Conservation (phyloP, 2,888 invertebrate species). For the Drosophila meridiana region DNA sequence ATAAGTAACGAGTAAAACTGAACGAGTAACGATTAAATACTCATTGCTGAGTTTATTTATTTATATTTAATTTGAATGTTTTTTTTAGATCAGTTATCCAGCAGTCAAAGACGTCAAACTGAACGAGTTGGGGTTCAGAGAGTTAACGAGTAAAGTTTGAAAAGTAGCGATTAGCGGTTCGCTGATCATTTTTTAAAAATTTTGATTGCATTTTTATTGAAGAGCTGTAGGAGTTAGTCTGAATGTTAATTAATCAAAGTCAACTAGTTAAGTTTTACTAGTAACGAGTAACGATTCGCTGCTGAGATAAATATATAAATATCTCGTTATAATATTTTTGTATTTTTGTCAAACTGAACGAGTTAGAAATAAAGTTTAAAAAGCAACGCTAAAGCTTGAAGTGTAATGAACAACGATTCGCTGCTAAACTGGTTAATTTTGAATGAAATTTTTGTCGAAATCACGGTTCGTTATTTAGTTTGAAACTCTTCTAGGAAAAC, state of each 20-base stretch:
- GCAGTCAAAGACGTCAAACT: neutral
- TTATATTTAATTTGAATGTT: neutral
- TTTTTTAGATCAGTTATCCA: too few relatives aligned
- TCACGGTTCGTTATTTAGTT: neutral
- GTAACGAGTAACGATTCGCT: neutral
- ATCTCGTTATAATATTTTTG: neutral
- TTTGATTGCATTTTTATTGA: too few relatives aligned
- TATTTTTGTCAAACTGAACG: neutral
- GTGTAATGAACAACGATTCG: neutral
- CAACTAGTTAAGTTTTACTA: neutral
- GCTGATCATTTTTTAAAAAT: too few relatives aligned
- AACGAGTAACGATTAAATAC: conserved; percentile 20
- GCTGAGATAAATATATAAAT: neutral
- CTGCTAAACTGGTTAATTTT: neutral
- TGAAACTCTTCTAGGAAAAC: neutral
- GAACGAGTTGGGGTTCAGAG: neutral
- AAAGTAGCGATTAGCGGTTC: neutral
- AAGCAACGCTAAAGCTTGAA: neutral
- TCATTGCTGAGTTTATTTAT: neutral
- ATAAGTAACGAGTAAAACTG: conserved; percentile 12
- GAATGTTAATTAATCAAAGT: too few relatives aligned
- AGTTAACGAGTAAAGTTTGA: neutral
- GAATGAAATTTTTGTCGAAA: too few relatives aligned
- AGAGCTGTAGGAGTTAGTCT: too few relatives aligned
- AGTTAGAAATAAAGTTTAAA: neutral